Evolutionary conservation across 2,888 invertebrate genomes (phyloP).

Genomic region (Caenorhabditis afra): DNA sequence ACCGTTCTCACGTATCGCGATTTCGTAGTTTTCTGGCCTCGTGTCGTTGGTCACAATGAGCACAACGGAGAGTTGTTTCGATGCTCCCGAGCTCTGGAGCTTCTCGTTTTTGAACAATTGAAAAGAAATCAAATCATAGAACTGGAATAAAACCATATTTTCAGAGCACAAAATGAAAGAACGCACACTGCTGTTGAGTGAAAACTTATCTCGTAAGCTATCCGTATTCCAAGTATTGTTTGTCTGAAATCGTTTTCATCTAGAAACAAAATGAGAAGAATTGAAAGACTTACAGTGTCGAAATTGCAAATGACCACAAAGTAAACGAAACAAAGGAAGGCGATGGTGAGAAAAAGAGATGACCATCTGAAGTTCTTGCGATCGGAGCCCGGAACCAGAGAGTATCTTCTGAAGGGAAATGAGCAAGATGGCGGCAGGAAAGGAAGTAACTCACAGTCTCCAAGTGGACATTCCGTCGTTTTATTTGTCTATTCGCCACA

Average conservation of each 20-base stretch:
- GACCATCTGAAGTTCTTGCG: not conserved
- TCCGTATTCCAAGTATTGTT: too few species aligned
- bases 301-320: constrained; percentile 5
- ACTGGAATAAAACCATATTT: not conserved
- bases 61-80: constrained; percentile 28
- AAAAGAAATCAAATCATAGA: constrained; percentile 19
- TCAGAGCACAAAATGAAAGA: not conserved
- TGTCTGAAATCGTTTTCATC: too few species aligned
- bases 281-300: constrained; percentile 13
- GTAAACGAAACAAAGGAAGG: not conserved
- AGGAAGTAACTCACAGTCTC: constrained; percentile 35
- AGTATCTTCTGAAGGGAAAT: constrained; percentile 15
- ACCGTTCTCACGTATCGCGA: constrained; percentile 25
- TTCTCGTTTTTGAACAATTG: constrained; percentile 6
- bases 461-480: constrained; percentile 23
- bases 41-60: constrained; percentile 31
- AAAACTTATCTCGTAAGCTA: constrained; percentile 4
- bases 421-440: not conserved
- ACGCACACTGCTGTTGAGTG: constrained; percentile 25
- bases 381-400: constrained; percentile 21
- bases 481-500: constrained; percentile 18
- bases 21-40: constrained; percentile 28
- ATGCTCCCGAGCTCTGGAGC: not conserved
- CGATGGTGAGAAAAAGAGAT: not conserved
- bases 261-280: too few species aligned